Conservation (phyloP, 2,113 vertebrate species). For the Sander lucioperca region DNA sequence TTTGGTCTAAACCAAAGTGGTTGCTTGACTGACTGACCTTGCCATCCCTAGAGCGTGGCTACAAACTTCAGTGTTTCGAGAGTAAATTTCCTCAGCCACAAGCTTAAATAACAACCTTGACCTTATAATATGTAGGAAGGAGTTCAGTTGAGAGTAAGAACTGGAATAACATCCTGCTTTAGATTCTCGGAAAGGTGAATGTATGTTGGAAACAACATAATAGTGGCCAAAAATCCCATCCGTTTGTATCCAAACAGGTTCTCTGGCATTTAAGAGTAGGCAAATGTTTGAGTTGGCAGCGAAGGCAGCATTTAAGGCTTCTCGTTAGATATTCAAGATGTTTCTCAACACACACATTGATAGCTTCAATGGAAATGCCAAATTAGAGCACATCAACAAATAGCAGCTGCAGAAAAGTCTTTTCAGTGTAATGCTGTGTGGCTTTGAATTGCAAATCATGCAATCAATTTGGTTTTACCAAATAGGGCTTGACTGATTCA, state of each 20-base stretch:
- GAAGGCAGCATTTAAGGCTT: background rate
- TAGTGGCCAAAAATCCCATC: conserved; percentile 9
- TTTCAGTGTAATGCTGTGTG: background rate
- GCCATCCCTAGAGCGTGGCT: background rate
- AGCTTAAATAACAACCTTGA: background rate
- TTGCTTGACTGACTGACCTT: background rate
- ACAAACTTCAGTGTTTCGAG: background rate
- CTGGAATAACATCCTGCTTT: background rate
- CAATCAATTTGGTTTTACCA: background rate
- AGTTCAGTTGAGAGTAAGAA: background rate
- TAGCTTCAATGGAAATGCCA: background rate
- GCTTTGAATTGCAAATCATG: conserved; percentile 6
- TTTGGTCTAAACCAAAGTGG: background rate
- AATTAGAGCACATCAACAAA: background rate
- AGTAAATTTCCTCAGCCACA: background rate
- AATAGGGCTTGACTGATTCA: background rate
- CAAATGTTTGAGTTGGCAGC: conserved; percentile 2
- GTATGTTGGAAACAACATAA: background rate
- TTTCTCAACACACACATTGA: background rate
- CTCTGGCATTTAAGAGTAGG: background rate
- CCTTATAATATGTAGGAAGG: background rate
- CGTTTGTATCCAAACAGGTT: conserved; percentile 22
- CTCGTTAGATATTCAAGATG: conserved; percentile 17
- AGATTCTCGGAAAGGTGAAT: conserved; percentile 11
- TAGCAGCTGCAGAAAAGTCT: background rate